Evolutionary conservation across 2,888 invertebrate species (phyloP).

Genomic region (Drosophila paranaensis): DNA sequence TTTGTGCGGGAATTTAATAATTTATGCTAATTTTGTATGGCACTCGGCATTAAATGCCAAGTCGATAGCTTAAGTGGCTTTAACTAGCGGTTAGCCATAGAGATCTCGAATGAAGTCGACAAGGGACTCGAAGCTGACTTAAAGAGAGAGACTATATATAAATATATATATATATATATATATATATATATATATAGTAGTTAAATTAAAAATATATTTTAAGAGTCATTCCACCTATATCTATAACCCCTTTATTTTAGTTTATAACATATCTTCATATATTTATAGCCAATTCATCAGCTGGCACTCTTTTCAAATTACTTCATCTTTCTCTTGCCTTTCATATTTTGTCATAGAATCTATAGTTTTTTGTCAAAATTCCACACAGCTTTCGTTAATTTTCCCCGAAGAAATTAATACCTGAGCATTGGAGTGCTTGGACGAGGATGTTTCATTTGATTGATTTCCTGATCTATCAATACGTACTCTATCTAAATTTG

Average conservation of each 20-base stretch:
- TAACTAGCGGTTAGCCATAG: constrained; percentile 40
- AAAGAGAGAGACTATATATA: not conserved
- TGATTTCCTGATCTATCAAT: constrained; percentile 44
- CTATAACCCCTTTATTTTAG: no score
- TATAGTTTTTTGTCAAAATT: constrained; percentile 1
- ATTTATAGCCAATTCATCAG: not conserved
- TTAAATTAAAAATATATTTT: no score
- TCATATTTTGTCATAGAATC: not conserved
- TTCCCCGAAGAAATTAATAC: not conserved
- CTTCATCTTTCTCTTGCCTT: not conserved
- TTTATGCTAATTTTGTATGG: constrained; percentile 75
- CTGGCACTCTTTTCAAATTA: not conserved
- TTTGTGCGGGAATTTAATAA: constrained; percentile 79
- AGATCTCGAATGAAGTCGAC: not conserved
- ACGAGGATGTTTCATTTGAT: constrained; percentile 25
- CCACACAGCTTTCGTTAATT: not conserved
- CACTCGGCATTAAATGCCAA: constrained; percentile 60
- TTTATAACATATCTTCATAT: no score
- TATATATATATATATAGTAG: no score
- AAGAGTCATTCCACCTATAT: no score
- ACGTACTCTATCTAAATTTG: not conserved
- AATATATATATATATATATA: no score
- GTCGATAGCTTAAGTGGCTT: constrained; percentile 38
- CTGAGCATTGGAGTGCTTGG: not conserved
- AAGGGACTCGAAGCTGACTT: not conserved